Conservation (phyloP, 2,113 vertebrate genomes). For the Hippocampus zosterae region DNA sequence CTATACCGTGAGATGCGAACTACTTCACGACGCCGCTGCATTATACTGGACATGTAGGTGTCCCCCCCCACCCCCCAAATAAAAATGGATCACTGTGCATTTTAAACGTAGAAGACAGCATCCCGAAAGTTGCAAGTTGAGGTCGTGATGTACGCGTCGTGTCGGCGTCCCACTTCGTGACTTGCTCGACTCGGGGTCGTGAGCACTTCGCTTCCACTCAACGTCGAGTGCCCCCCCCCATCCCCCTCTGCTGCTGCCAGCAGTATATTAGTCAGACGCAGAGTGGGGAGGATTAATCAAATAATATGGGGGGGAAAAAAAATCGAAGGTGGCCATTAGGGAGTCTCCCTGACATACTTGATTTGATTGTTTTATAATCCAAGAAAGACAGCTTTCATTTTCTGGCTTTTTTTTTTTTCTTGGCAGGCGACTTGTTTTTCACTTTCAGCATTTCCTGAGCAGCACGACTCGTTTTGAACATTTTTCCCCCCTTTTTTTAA, state of each 20-base stretch:
- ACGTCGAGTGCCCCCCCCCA: neutral
- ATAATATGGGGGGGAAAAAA: neutral
- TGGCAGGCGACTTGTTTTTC: neutral
- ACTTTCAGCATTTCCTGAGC: neutral
- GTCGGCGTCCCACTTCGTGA: neutral
- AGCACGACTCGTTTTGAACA: too few relatives aligned
- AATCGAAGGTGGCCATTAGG: conserved; percentile 2
- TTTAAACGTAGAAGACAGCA: neutral
- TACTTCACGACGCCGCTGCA: too few relatives aligned
- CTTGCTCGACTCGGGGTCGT: neutral
- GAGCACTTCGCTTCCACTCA: neutral
- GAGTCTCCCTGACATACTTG: neutral
- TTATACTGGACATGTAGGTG: too few relatives aligned
- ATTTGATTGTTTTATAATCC: conserved; percentile 4
- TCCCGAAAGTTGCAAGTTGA: neutral
- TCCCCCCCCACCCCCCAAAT: too few relatives aligned
- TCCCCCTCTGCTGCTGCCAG: neutral
- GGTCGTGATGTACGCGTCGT: neutral
- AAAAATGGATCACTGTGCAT: neutral
- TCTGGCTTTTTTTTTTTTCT: neutral
- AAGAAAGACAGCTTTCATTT: neutral
- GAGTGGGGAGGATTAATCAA: conserved; percentile 1
- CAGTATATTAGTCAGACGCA: conserved; percentile 1
- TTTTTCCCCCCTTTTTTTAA: rapidly evolving
- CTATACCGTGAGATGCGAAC: too few relatives aligned